phyloP scores from a whole-genome alignment of 2,113 vertebrate species.

The Osmerus eperlanus region DNA sequence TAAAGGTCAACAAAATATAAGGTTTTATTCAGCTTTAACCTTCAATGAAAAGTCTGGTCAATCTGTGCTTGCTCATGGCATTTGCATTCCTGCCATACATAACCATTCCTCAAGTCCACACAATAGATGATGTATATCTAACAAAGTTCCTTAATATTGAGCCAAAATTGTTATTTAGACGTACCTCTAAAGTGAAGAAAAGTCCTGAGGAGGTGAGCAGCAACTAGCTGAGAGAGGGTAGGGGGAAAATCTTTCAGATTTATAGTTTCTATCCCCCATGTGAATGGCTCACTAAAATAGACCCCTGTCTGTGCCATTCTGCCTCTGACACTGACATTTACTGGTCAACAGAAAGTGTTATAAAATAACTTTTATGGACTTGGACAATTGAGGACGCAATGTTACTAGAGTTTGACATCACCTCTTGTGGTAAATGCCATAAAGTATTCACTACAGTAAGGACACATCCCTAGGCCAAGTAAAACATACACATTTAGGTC shows the following conservation, averaged over 20 bases:
- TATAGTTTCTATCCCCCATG: conserved; percentile 56
- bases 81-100: conserved; percentile 2
- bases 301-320: conserved; percentile 29
- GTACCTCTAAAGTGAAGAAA: conserved; percentile 45
- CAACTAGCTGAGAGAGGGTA: conserved; percentile 34
- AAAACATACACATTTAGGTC: not conserved
- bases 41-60: too few relatives aligned
- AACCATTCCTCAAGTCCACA: not conserved
- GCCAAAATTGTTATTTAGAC: conserved; percentile 12
- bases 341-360: conserved; percentile 37
- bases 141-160: conserved; percentile 25
- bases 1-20: too few relatives aligned
- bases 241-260: conserved; percentile 51
- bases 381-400: conserved; percentile 10
- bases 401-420: conserved; percentile 25
- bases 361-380: conserved; percentile 53
- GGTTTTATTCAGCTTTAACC: too few relatives aligned
- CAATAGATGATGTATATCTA: not conserved
- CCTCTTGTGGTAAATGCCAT: conserved; percentile 43
- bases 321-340: conserved; percentile 41
- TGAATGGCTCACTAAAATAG: conserved; percentile 62
- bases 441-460: not conserved
- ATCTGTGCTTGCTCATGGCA: not conserved
- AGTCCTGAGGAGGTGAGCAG: conserved; percentile 19
- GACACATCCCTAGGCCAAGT: not conserved